Percentiles rank a stretch among this genome's conserved stretches.
phyloP scores from a whole-genome alignment of 2,113 vertebrate genomes.

The Callorhinus ursinus region DNA sequence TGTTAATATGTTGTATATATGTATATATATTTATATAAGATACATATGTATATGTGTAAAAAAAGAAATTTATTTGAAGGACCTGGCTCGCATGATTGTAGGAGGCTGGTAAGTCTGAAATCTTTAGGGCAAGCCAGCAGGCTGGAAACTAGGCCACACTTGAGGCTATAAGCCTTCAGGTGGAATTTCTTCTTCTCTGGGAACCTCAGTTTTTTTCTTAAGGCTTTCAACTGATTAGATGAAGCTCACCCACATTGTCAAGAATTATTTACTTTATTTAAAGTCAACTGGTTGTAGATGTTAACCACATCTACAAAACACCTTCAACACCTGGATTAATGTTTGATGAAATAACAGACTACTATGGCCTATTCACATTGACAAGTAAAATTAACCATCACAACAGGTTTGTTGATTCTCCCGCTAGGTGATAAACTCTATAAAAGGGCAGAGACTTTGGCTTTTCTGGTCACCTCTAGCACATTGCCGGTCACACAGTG shows the following conservation, averaged over 20 bases:
- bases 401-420: not conserved
- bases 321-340: not conserved
- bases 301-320: not conserved
- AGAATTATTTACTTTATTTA: not conserved
- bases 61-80: not conserved
- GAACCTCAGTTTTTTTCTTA: not conserved
- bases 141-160: not conserved
- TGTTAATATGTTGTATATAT: not conserved
- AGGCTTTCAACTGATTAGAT: not conserved
- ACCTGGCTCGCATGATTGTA: not conserved
- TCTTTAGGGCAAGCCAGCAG: not conserved
- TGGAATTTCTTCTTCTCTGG: not conserved
- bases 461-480: not conserved
- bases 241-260: not conserved
- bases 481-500: not conserved
- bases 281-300: not conserved
- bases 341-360: not conserved
- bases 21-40: not conserved
- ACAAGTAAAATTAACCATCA: not conserved
- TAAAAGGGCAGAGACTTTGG: not conserved
- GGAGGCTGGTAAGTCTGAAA: not conserved
- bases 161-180: not conserved
- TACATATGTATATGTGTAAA: not conserved
- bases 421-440: not conserved
- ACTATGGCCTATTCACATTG: not conserved